Conservation (phyloP, 2,113 vertebrate genomes). For the Neomonachus schauinslandi region DNA sequence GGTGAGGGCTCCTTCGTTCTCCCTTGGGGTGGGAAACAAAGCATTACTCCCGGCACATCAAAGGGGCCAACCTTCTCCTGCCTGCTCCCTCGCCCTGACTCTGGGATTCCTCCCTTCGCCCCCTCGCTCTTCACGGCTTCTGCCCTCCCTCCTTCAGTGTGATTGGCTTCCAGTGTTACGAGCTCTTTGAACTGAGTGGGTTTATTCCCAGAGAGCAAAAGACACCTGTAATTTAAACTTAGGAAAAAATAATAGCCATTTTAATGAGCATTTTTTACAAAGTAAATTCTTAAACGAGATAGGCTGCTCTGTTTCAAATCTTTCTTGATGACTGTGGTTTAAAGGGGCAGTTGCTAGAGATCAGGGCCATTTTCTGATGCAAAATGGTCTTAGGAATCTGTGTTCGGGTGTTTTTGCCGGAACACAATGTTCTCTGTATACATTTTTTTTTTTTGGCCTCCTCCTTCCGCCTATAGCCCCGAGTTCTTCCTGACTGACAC, state of each 20-base stretch:
- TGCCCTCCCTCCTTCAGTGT: background rate
- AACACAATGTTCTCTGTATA: background rate
- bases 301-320: background rate
- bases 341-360: background rate
- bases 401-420: background rate
- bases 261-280: background rate
- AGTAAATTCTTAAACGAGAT: background rate
- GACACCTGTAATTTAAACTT: background rate
- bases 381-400: fast-evolving
- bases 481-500: background rate
- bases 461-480: fast-evolving
- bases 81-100: background rate
- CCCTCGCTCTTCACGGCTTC: fast-evolving
- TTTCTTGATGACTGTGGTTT: background rate
- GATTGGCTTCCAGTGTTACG: too few relatives aligned
- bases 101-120: fast-evolving
- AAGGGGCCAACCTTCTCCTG: fast-evolving
- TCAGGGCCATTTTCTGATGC: background rate
- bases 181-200: background rate
- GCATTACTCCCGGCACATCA: fast-evolving
- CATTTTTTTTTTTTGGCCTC: too few relatives aligned
- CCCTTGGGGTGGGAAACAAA: constrained; percentile 84
- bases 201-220: background rate
- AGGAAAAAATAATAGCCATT: background rate
- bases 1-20: constrained; percentile 94